These are phyloP conservation scores for Anisognathus igniventris DNA, from an alignment of 2,797 vertebrate species.

Conservation along the genomic window DNA sequence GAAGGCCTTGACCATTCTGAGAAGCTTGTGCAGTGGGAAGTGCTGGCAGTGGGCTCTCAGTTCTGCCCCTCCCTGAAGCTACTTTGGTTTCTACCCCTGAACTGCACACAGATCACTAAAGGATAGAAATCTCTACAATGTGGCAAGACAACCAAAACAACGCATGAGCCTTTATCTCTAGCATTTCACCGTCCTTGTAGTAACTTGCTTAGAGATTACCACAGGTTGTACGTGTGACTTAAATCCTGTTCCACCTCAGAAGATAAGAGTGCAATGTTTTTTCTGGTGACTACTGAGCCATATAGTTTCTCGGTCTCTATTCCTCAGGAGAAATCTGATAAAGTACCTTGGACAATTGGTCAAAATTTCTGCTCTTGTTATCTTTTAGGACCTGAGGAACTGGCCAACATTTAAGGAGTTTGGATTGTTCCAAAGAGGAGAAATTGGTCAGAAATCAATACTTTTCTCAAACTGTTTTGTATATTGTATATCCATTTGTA, in stretches of 20 bases:
- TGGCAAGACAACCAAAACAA: neutral
- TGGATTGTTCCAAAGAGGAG: neutral
- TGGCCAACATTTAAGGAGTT: neutral
- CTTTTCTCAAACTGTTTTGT: neutral
- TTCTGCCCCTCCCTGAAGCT: neutral
- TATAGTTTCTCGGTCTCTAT: neutral
- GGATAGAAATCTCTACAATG: neutral
- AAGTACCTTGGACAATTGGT: neutral
- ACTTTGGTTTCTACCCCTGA: neutral
- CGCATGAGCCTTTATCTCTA: accelerated
- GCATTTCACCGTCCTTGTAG: neutral
- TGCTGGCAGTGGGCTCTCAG: neutral
- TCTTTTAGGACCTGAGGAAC: neutral
- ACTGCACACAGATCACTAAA: neutral
- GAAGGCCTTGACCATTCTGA: neutral
- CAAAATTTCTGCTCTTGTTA: neutral
- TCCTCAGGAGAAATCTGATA: neutral
- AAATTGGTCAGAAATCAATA: neutral
- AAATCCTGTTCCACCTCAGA: neutral
- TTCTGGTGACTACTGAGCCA: neutral
- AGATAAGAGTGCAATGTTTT: neutral
- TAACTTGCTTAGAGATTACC: neutral
- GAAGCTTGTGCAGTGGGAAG: neutral
- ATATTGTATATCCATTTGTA: neutral
- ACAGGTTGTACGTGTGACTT: neutral